A percentile compares a stretch with the other conserved stretches of the same genome.
Conservation (phyloP, 2,797 vertebrate genomes). For the Hephaestus fuliginosus region DNA sequence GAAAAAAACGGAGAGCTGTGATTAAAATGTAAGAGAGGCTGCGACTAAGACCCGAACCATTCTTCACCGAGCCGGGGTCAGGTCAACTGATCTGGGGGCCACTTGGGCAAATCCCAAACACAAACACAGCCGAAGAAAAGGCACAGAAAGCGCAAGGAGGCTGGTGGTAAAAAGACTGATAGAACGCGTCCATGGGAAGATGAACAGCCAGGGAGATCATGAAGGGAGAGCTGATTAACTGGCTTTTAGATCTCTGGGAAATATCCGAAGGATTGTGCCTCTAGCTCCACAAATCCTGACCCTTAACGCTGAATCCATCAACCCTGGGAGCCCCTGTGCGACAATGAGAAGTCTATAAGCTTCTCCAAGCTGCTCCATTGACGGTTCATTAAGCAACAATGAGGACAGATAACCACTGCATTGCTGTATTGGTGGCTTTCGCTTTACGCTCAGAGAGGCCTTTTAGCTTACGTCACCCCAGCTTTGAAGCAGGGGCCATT, state of each 20-base stretch:
- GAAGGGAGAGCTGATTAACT: conserved; percentile 84
- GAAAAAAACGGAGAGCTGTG: conserved; percentile 47
- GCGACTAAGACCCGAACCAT: conserved; percentile 65
- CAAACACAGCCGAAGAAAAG: conserved; percentile 82
- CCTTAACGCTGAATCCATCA: conserved; percentile 77
- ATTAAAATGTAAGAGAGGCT: conserved; percentile 82
- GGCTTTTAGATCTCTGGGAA: conserved; percentile 85
- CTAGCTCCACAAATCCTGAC: conserved; percentile 76
- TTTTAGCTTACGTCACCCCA: conserved; percentile 78
- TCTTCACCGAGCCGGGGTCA: conserved; percentile 75
- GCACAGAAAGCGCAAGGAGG: conserved; percentile 64
- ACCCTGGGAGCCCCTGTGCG: conserved; percentile 68
- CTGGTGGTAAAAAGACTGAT: conserved; percentile 64
- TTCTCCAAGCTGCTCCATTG: conserved; percentile 80
- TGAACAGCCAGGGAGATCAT: conserved; percentile 86
- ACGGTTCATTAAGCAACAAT: conserved; percentile 88
- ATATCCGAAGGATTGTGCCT: conserved; percentile 72
- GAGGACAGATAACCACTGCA: conserved; percentile 75
- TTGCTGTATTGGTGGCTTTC: conserved; percentile 74
- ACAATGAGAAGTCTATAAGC: conserved; percentile 78
- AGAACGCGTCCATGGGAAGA: conserved; percentile 82
- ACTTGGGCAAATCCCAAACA: conserved; percentile 85
- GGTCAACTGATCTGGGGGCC: conserved; percentile 89
- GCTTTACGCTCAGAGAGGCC: conserved; percentile 64
- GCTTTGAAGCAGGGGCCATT: conserved; percentile 68